These are phyloP conservation scores for Indri indri DNA, from an alignment of 2,113 vertebrate genomes.

Conservation along the genomic window DNA sequence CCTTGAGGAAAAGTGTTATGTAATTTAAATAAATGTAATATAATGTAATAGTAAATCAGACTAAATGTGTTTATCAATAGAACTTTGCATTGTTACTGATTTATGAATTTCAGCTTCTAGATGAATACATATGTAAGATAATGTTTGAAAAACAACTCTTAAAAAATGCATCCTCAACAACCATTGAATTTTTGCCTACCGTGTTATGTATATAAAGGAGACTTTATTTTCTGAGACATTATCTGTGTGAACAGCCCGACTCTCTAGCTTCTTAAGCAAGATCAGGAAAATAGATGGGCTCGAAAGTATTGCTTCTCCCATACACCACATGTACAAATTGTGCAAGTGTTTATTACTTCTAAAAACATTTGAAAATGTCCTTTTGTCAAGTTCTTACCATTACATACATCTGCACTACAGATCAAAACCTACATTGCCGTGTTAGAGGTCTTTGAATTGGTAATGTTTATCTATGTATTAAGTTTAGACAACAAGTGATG, in stretches of 20 bases:
- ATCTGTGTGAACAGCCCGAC: not conserved
- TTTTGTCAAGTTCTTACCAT: not conserved
- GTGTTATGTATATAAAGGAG: not conserved
- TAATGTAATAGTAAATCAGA: not conserved
- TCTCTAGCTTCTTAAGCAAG: not conserved
- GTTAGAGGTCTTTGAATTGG: not conserved
- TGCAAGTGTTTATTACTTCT: not conserved
- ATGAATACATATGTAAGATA: not conserved
- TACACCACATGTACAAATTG: not conserved
- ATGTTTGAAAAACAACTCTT: slow-evolving; percentile 8
- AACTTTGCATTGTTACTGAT: not conserved
- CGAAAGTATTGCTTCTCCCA: not conserved
- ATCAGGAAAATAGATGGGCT: not conserved
- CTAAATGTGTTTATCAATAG: not conserved
- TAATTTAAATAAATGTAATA: slow-evolving; percentile 7
- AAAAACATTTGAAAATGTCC: not conserved
- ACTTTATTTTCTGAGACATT: not conserved
- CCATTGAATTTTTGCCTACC: not conserved
- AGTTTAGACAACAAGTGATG: not conserved
- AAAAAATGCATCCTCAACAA: not conserved
- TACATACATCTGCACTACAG: not conserved
- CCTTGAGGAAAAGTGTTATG: not conserved
- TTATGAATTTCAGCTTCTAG: slow-evolving; percentile 43
- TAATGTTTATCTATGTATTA: not conserved
- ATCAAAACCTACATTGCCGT: not conserved